phyloP scores from a whole-genome alignment of 2,888 invertebrate genomes.

The Proisotoma minuta region DNA sequence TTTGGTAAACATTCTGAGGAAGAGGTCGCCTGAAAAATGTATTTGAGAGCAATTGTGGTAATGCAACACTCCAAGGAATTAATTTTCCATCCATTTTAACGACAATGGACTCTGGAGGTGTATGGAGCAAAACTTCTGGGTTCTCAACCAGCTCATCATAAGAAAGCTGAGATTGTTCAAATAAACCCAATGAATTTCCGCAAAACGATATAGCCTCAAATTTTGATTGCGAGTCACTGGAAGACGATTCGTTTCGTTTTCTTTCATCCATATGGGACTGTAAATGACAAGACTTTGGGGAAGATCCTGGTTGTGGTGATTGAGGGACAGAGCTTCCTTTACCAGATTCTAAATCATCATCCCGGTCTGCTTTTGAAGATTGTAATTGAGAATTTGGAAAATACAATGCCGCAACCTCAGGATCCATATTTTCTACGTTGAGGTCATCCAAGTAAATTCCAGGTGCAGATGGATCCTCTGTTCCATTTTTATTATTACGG shows the following conservation, averaged over 20 bases:
- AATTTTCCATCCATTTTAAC: conserved; percentile 81
- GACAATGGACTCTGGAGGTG: conserved; percentile 65
- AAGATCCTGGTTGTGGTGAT: conserved; percentile 59
- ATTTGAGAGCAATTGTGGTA: conserved; percentile 81
- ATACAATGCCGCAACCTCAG: conserved; percentile 84
- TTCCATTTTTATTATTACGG: conserved; percentile 54
- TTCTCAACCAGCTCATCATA: conserved; percentile 62
- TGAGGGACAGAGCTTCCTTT: conserved; percentile 93
- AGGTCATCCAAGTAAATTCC: conserved; percentile 90
- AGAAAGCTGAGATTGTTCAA: conserved; percentile 57
- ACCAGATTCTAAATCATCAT: conserved; percentile 93
- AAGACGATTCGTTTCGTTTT: conserved; percentile 22
- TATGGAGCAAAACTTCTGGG: conserved; percentile 67
- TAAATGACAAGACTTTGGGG: conserved; percentile 37
- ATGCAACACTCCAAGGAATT: conserved; percentile 86
- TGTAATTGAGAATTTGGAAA: conserved; percentile 56
- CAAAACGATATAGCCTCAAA: conserved; percentile 66
- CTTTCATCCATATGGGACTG: conserved; percentile 38
- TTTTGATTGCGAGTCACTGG: conserved; percentile 43
- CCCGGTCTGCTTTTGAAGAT: conserved; percentile 53
- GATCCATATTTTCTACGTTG: conserved; percentile 81
- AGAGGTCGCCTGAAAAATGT: conserved; percentile 80
- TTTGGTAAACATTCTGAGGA: conserved; percentile 53
- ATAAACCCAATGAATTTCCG: conserved; percentile 56
- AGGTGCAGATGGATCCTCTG: conserved; percentile 56